A percentile compares a stretch with the other conserved stretches of the same genome.
Conservation (phyloP, 2,113 vertebrate genomes). For the Narcine bancroftii region DNA sequence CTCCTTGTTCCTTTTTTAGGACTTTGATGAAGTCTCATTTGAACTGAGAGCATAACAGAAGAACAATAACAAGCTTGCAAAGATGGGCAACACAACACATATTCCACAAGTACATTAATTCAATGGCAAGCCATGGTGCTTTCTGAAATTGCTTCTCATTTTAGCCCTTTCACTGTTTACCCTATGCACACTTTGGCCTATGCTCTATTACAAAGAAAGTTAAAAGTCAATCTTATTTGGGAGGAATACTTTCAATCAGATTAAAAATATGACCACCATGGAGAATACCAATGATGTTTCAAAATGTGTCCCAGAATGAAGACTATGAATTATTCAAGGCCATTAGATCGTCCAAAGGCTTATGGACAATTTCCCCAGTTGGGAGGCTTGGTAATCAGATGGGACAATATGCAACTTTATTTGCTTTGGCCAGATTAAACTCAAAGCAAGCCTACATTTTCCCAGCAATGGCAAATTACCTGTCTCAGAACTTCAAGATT, state of each 20-base stretch:
- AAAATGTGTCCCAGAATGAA: not conserved
- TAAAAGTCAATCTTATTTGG: not conserved
- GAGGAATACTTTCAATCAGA: not conserved
- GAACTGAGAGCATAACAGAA: not conserved
- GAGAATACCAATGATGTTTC: not conserved
- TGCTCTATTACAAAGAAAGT: not conserved
- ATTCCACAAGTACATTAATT: not conserved
- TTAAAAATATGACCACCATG: not conserved
- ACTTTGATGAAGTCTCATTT: not conserved
- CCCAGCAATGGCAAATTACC: conserved; percentile 40
- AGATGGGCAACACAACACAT: not conserved
- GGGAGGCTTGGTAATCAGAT: conserved; percentile 48
- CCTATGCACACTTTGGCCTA: not conserved
- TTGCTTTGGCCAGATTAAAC: conserved; percentile 47
- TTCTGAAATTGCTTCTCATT: not conserved
- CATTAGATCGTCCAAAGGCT: conserved; percentile 39
- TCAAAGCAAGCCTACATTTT: conserved; percentile 44
- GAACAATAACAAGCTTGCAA: not conserved
- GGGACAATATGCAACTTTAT: conserved; percentile 47
- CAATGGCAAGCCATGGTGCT: not conserved
- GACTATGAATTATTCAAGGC: not conserved
- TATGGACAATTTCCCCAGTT: conserved; percentile 46
- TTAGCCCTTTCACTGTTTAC: not conserved
- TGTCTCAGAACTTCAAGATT: conserved; percentile 44
- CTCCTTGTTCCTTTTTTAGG: not conserved